These are phyloP conservation scores for Folsomia candida DNA, from an alignment of 2,888 invertebrate genomes.

Conservation along the genomic window DNA sequence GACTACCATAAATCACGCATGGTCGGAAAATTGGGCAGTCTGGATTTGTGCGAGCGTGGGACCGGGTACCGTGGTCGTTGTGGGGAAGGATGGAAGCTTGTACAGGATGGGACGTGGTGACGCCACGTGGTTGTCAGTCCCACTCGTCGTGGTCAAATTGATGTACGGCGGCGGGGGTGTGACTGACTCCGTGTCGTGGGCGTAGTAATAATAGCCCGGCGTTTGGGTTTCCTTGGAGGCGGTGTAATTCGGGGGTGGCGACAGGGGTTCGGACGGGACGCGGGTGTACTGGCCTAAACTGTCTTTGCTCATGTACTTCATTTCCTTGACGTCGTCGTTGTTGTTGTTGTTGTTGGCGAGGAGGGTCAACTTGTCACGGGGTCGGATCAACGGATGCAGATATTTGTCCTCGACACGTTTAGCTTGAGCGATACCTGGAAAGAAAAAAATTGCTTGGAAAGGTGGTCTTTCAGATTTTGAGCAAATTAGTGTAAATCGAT, in stretches of 20 bases:
- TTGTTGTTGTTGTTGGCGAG: no score
- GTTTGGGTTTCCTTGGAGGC: slow-evolving; percentile 14
- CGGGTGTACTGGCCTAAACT: slow-evolving; percentile 22
- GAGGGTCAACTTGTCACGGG: slow-evolving; percentile 18
- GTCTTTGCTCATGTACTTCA: slow-evolving; percentile 12
- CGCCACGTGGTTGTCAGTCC: no score
- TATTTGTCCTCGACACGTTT: slow-evolving; percentile 28
- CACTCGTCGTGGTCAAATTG: no score
- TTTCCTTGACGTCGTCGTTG: slow-evolving; percentile 15
- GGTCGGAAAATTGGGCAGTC: no score
- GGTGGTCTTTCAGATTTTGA: no score
- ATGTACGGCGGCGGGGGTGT: slow-evolving; percentile 13
- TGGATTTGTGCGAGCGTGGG: no score
- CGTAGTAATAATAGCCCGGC: slow-evolving; percentile 16
- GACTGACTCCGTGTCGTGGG: slow-evolving; percentile 13
- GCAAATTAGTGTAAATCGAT: no score
- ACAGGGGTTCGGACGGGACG: slow-evolving; percentile 19
- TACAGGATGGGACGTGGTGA: no score
- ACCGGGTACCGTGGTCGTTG: no score
- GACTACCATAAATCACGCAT: no score
- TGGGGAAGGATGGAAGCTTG: no score
- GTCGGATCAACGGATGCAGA: slow-evolving; percentile 32
- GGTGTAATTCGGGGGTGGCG: slow-evolving; percentile 13
- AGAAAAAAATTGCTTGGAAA: no score
- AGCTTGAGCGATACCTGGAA: slow-evolving; percentile 8